Evolutionary conservation across 1,140 invertebrate genomes (phyloP), one percentile per base, ranked within the genome.

Genomic region (Teleogryllus occipitalis): DNA sequence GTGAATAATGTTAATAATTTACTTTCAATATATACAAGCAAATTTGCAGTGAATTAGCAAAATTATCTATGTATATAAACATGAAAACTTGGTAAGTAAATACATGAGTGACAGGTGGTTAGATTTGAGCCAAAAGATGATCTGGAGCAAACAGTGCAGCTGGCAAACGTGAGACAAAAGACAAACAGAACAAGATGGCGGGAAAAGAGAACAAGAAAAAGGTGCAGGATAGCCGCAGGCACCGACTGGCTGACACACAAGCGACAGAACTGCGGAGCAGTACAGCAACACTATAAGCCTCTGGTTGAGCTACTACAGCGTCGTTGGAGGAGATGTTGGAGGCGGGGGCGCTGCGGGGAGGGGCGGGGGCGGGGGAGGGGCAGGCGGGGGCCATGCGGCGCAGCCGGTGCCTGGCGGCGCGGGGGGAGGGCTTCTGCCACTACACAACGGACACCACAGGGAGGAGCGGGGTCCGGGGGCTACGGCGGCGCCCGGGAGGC

Each of bases 341-440:
- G 5, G 27, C 27, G 27, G 27, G 27, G 27, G 27, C 27, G 27
- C 27, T 39, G 27, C 27, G 27, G 27, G 27, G 27, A 39, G 27
- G 27, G 5, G 27, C 27, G 27, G 27, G 27, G 27, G 5, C 1
- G 27, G 27, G 27, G 93, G 91, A 85, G 91, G 90, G 91, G 84
- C 81, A 85, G 82, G 85, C 1, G 27, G 27, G 27, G 49, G 49
- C 15, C 54, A 65, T 65, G 54, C 54, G 54, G 10, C 18, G 2
- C 54, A 65, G 54, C 54, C 2, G 1, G 54, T 54, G 54, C 18
- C 54, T 65, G 54, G 54, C 10, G 27, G 27, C 27, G 27, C 27
- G 5, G 27, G 27, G 27, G 10, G 18, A 2, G 18, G 54, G 54
- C 3, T 7, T 14, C 54, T 3, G 2, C 10, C 54, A 65, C 54